Evolutionary conservation across 2,797 vertebrate species (phyloP), one percentile per base, ranked within the genome.

Genomic region (Sebastes steindachneri): DNA sequence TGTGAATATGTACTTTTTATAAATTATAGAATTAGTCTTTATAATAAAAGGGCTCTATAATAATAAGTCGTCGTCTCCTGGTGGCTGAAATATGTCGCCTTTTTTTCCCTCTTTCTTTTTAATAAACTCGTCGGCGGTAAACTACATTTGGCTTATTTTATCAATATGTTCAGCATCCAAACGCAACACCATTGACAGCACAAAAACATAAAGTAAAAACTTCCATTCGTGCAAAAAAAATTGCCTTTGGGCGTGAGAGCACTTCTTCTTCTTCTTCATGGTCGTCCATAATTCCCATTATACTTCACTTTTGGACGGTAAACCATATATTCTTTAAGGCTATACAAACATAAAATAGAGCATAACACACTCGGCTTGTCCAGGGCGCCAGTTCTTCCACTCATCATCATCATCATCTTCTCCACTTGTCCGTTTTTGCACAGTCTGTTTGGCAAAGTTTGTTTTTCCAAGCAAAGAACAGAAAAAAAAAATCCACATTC

Each of bases 141-240:
- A 41, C 95, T 94, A 96, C 95, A 95, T 91, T 95, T 94, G 95
- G 95, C 94, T 93, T 95, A 89, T 94, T 45, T 95, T 95, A 41
- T 96, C 93, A 95, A 94, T 92, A 95, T 94, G 95, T 97, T 96
- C 94, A 95, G 95, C 95, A 96, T 95, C 95, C 96, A 95, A 95
- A 96, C 92, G 95, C 90, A 96, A 96, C 95, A 95, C 95, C 92
- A 88, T 93, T 96, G 95, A 95, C 95, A 95, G 95, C 94, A 93
- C 94, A 95, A 92, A 92, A 92, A 95, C 94, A 89, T 88, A 93
- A 87, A 91, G 73, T 78, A 81, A 73, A 89, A 95, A 96, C 93
- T 95, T 97, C 96, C 96, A 95, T 95, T 97, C 97, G 97, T 98
- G 98, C 98, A 99, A 98, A 98, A 92, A 97, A 93, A 90, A 89